Evolutionary conservation across 2,888 invertebrate genomes (phyloP).

Genomic region (Amphipoea oculea): DNA sequence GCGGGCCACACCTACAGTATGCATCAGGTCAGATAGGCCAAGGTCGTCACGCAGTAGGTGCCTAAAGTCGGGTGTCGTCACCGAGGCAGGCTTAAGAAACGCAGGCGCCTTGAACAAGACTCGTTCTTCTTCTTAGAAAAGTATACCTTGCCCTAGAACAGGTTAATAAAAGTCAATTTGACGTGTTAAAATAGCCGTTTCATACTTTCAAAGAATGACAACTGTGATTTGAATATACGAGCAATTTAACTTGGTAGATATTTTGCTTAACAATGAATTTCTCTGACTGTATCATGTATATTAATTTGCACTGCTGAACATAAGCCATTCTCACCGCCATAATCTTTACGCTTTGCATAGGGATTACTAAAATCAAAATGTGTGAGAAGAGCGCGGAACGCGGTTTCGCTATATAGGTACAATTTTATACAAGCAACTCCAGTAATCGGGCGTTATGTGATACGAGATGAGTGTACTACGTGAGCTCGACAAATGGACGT

Average conservation of each 20-base stretch:
- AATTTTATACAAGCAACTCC: neutral
- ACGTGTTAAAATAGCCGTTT: neutral
- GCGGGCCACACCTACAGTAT: no score
- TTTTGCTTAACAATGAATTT: neutral
- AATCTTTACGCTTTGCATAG: constrained; percentile 5
- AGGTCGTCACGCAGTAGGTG: no score
- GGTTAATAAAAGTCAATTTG: neutral
- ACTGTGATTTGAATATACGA: neutral
- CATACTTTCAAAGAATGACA: neutral
- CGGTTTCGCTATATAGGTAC: no score
- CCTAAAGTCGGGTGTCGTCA: no score
- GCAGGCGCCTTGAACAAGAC: no score
- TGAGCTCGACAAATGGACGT: no score
- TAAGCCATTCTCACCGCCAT: neutral
- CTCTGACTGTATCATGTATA: neutral
- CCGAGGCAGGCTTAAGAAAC: no score
- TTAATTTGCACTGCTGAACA: neutral
- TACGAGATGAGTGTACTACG: no score
- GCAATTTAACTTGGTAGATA: neutral
- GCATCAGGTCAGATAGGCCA: no score
- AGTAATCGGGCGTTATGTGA: neutral
- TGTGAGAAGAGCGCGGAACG: neutral
- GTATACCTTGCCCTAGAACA: no score
- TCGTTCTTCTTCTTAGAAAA: no score
- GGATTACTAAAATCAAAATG: constrained; percentile 12